Evolutionary conservation across 35 echinoderm and acorn worm species (phyloP).

Genomic region (Anneissia japonica): DNA sequence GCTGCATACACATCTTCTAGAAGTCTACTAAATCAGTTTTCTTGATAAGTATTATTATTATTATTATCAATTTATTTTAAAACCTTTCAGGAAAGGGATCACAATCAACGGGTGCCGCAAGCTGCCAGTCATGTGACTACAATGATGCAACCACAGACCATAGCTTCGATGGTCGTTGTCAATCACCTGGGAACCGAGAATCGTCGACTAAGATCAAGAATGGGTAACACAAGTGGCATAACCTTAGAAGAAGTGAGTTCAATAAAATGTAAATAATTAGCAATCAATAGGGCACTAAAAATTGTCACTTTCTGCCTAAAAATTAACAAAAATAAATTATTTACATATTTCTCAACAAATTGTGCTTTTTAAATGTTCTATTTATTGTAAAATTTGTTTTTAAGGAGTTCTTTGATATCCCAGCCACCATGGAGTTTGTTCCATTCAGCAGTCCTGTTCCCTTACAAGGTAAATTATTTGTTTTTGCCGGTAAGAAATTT

Average conservation of each 20-base stretch:
- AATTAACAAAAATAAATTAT: no score
- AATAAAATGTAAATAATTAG: no score
- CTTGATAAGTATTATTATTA: no score
- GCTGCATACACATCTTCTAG: no score
- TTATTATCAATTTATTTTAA: no score
- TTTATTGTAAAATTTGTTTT: not conserved
- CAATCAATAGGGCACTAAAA: no score
- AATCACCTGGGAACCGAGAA: constrained; percentile 50
- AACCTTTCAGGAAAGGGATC: constrained; percentile 21
- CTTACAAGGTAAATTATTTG: not conserved
- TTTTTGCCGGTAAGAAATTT: no score
- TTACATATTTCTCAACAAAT: no score
- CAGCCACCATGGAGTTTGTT: not conserved
- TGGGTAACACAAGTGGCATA: not conserved
- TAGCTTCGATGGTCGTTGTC: constrained; percentile 65
- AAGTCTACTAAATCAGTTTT: no score
- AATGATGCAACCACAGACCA: constrained; percentile 53
- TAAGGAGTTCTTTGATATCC: not conserved
- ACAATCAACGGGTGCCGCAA: constrained; percentile 48
- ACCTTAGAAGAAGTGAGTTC: not conserved
- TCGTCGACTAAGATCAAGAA: not conserved
- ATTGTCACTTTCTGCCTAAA: no score
- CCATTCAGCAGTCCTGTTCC: not conserved
- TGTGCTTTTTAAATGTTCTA: no score
- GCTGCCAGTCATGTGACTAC: constrained; percentile 69